Conservation (phyloP, 2,797 vertebrate genomes). For the Dermochelys coriacea region DNA sequence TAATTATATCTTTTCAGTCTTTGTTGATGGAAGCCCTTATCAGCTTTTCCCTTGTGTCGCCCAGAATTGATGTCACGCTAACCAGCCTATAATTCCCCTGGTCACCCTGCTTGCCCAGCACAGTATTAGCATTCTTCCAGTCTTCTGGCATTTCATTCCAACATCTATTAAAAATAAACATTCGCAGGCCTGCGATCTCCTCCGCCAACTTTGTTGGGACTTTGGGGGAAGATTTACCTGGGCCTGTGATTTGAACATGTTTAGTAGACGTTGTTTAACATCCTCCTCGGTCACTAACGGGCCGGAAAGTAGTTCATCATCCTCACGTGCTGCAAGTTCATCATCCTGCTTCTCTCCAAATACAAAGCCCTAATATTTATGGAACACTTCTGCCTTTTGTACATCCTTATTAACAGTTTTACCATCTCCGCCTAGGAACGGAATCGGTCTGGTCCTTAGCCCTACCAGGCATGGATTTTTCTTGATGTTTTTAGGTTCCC, state of each 20-base stretch:
- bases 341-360: not conserved
- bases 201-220: no score
- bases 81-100: not conserved
- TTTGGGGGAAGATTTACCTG: no score
- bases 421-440: not conserved
- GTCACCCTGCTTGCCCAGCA: no score
- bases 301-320: not conserved
- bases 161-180: no score
- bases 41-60: not conserved
- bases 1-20: not conserved
- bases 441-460: not conserved
- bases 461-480: not conserved
- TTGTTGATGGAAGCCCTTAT: not conserved
- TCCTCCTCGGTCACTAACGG: not conserved
- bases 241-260: no score
- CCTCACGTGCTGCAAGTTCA: not conserved
- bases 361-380: not conserved
- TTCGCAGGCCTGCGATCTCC: no score
- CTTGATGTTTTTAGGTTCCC: not conserved
- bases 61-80: not conserved
- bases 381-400: not conserved
- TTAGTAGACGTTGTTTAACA: no score
- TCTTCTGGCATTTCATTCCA: no score
- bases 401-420: not conserved
- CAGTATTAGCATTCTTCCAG: no score